Percentiles rank a stretch among this genome's conserved stretches.
Conservation (phyloP, 2,888 invertebrate species). For the Trachelus iudaicus region DNA sequence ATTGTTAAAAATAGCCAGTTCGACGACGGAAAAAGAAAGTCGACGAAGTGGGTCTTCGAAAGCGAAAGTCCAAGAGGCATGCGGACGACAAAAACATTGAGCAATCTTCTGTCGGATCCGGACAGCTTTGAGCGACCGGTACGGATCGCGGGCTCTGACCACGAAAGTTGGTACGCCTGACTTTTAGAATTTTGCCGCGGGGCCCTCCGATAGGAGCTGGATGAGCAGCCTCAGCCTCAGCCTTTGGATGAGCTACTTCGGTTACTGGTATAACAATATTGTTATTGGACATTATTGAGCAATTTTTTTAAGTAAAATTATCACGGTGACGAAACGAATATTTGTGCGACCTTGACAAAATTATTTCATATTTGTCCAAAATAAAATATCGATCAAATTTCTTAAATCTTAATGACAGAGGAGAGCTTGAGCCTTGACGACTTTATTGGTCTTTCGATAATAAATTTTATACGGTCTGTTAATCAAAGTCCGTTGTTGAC, state of each 20-base stretch:
- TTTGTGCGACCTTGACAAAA: background rate
- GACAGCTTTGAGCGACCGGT: background rate
- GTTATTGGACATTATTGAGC: background rate
- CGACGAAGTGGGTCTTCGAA: slow-evolving; percentile 35
- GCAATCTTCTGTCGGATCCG: slow-evolving; percentile 34
- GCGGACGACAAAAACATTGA: slow-evolving; percentile 38
- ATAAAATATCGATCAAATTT: background rate
- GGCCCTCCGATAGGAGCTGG: background rate
- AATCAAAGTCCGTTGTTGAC: background rate
- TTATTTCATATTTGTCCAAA: background rate
- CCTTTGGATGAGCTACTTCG: background rate
- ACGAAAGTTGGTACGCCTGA: slow-evolving; percentile 32
- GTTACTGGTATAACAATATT: background rate
- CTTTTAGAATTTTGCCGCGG: background rate
- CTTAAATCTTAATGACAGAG: background rate
- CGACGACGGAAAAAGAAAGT: slow-evolving; percentile 41
- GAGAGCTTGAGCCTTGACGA: background rate
- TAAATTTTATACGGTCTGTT: too few species aligned
- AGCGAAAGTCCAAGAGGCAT: slow-evolving; percentile 46
- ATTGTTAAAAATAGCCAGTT: slow-evolving; percentile 26
- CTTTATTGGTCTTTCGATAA: too few species aligned
- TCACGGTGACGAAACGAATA: background rate
- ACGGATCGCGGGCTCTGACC: slow-evolving; percentile 32
- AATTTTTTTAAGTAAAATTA: background rate
- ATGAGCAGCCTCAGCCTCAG: too few species aligned